phyloP scores from a whole-genome alignment of 1,140 invertebrate species.

The Caenorhabditis brenneri region DNA sequence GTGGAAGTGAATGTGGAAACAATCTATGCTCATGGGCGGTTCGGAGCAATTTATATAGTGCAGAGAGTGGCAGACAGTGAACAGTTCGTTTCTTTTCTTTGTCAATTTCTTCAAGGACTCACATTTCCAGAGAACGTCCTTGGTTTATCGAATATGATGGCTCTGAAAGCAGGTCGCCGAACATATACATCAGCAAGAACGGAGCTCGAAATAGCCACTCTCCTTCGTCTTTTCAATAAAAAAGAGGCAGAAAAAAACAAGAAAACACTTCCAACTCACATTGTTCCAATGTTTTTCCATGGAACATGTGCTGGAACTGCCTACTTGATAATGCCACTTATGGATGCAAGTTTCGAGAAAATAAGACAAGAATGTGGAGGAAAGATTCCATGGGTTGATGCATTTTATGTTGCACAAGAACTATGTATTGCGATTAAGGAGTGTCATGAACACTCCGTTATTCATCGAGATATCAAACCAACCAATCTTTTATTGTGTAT shows the following conservation, averaged over 20 bases:
- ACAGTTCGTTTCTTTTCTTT: too few species aligned
- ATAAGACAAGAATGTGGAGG: background rate
- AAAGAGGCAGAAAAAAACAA: background rate
- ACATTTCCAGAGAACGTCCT: background rate
- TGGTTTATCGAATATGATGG: background rate
- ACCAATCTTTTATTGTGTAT: background rate
- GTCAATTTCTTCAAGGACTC: too few species aligned
- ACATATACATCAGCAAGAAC: background rate
- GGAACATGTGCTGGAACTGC: background rate
- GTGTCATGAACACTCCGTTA: background rate
- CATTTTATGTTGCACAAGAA: slow-evolving; percentile 9
- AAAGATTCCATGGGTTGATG: background rate
- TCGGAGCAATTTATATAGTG: background rate
- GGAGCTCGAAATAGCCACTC: background rate
- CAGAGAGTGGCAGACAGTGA: background rate
- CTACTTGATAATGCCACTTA: background rate
- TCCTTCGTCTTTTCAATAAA: background rate
- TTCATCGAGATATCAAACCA: slow-evolving; percentile 34
- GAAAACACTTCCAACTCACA: background rate
- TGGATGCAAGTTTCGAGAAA: slow-evolving; percentile 9
- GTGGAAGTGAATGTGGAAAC: background rate
- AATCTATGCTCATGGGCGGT: background rate
- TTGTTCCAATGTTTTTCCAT: background rate
- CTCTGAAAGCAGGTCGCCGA: background rate
- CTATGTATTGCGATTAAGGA: background rate